Percentiles rank a stretch among this genome's conserved stretches.
Evolutionary conservation across 2,888 invertebrate species (phyloP).

Genomic region (Coelopa pilipes): DNA sequence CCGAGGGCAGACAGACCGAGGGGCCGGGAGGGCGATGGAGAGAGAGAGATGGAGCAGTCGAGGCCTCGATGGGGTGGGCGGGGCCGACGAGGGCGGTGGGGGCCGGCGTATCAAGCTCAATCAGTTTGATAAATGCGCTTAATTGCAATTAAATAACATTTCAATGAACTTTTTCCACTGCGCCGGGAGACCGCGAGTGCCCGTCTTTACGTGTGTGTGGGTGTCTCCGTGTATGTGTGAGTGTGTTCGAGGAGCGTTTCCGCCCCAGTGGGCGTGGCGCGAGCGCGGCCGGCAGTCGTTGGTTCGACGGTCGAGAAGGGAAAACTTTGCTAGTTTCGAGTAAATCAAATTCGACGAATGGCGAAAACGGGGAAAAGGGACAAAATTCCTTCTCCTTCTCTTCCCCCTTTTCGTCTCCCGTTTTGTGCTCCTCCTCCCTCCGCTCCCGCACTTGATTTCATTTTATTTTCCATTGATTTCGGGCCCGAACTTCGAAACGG

Average conservation of each 20-base stretch:
- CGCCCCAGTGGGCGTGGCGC: neutral
- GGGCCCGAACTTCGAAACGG: neutral
- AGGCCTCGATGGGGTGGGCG: too few relatives aligned
- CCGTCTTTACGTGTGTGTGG: conserved; percentile 8
- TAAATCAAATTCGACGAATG: conserved; percentile 29
- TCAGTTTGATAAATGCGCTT: conserved; percentile 53
- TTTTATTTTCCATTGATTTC: neutral
- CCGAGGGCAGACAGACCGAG: too few relatives aligned
- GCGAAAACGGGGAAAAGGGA: too few relatives aligned
- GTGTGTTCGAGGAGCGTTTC: neutral
- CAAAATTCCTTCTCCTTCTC: neutral
- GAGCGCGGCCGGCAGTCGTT: neutral
- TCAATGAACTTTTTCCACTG: conserved; percentile 46
- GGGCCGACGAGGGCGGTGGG: too few relatives aligned
- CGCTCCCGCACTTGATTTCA: neutral
- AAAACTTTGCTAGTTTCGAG: conserved; percentile 22
- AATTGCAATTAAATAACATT: conserved; percentile 54
- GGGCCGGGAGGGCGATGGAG: too few relatives aligned
- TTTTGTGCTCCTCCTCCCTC: neutral
- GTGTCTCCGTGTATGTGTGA: neutral
- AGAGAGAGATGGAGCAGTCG: too few relatives aligned
- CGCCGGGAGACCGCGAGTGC: conserved; percentile 42
- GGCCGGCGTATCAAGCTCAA: conserved; percentile 44
- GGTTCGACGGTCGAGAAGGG: neutral
- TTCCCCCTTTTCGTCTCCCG: conserved; percentile 26